phyloP scores from a whole-genome alignment of 2,888 invertebrate species.

The Chymomyza procnemis region DNA sequence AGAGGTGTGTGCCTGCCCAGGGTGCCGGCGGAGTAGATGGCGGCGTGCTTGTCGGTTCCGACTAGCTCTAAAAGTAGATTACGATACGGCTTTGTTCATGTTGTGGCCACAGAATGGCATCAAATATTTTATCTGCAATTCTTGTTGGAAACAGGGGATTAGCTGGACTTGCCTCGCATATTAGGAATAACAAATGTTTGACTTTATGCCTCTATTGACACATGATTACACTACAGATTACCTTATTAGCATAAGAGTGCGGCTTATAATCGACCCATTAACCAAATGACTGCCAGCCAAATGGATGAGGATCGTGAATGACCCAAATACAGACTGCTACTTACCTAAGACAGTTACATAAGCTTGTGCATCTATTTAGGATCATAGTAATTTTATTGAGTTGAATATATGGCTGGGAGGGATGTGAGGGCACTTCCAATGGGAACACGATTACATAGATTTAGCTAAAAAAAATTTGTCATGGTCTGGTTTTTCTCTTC shows the following conservation, averaged over 20 bases:
- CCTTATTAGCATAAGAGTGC: conserved; percentile 47
- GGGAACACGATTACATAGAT: no score
- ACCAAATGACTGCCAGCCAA: conserved; percentile 7
- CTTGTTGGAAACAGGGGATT: conserved; percentile 49
- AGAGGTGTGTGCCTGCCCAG: not conserved
- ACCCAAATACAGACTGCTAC: not conserved
- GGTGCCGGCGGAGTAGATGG: not conserved
- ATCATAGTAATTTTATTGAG: not conserved
- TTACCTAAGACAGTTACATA: not conserved
- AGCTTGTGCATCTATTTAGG: not conserved
- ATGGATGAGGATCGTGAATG: not conserved
- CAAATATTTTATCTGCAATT: conserved; percentile 62
- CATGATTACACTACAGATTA: conserved; percentile 64
- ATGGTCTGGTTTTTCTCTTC: no score
- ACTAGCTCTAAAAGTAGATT: conserved; percentile 33
- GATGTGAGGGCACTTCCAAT: not conserved
- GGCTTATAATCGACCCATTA: conserved; percentile 36
- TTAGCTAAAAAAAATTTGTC: no score
- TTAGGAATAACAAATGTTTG: conserved; percentile 64
- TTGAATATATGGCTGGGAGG: not conserved
- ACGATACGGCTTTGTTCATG: conserved; percentile 68
- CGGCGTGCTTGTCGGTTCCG: not conserved
- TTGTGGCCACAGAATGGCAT: conserved; percentile 57
- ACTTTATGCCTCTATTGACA: conserved; percentile 66
- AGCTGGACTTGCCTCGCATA: conserved; percentile 51